These are phyloP conservation scores for Coregonus suidteri DNA, from an alignment of 2,797 vertebrate species.

Conservation along the genomic window DNA sequence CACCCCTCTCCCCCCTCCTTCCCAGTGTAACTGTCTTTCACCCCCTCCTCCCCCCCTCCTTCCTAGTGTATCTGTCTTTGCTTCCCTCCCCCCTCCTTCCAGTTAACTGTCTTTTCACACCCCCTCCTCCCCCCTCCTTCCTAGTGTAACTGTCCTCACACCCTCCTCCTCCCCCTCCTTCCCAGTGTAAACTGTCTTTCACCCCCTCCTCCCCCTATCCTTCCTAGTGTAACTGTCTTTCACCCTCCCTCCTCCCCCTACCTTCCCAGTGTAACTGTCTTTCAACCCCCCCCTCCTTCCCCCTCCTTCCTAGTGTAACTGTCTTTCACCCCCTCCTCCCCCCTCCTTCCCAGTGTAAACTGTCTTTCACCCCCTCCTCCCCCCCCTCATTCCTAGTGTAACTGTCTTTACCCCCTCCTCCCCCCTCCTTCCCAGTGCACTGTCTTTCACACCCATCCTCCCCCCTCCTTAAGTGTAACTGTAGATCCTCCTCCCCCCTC, in stretches of 20 bases:
- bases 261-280: conserved; percentile 13
- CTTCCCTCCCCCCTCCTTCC: no score
- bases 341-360: neutral
- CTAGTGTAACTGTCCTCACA: no score
- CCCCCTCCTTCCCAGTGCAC: no score
- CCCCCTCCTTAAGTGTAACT: no score
- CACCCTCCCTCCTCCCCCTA: conserved; percentile 29
- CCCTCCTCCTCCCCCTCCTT: no score
- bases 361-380: conserved; percentile 29
- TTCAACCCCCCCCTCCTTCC: conserved; percentile 40
- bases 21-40: neutral
- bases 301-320: conserved; percentile 30
- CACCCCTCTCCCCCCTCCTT: neutral
- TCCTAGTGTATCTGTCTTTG: neutral
- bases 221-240: neutral
- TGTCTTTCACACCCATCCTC: no score
- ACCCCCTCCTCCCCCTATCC: conserved; percentile 29
- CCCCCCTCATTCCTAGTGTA: conserved; percentile 32
- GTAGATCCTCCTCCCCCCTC: no score
- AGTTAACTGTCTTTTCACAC: no score
- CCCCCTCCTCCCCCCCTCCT: conserved; percentile 44
- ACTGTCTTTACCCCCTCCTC: no score
- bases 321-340: no score
- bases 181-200: no score
- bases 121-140: no score